Conservation (phyloP, 1,140 invertebrate genomes). For the Bombyx mandarina region DNA sequence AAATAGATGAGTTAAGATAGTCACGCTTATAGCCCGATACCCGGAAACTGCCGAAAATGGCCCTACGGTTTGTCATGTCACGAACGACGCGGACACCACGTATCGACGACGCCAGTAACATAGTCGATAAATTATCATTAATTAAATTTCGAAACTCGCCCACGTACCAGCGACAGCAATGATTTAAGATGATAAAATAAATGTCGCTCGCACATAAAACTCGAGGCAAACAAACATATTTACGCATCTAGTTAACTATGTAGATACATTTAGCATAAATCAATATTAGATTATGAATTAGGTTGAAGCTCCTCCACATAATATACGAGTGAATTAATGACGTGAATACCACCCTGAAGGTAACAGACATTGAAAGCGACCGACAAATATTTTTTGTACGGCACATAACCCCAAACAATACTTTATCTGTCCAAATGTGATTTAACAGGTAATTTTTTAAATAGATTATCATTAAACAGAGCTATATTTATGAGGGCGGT, state of each 20-base stretch:
- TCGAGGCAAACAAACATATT: constrained; percentile 14
- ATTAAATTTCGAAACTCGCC: constrained; percentile 59
- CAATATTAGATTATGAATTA: background rate
- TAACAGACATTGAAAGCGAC: constrained; percentile 48
- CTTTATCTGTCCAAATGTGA: constrained; percentile 66
- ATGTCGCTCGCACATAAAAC: constrained; percentile 22
- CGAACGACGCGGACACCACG: constrained; percentile 19
- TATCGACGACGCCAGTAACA: constrained; percentile 43
- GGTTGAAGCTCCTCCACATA: constrained; percentile 16
- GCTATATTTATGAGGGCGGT: constrained; percentile 44
- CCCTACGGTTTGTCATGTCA: constrained; percentile 22
- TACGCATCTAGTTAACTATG: background rate
- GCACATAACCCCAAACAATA: constrained; percentile 54
- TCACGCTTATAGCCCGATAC: constrained; percentile 32
- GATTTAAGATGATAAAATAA: constrained; percentile 44
- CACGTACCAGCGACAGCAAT: constrained; percentile 44
- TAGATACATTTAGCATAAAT: background rate
- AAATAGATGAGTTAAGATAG: constrained; percentile 33
- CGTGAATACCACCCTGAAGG: constrained; percentile 55
- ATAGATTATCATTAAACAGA: constrained; percentile 62
- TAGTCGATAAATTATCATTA: constrained; percentile 53
- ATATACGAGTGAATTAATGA: constrained; percentile 52
- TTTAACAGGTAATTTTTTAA: constrained; percentile 66
- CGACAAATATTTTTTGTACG: constrained; percentile 59
- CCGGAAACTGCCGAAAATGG: constrained; percentile 60